Evolutionary conservation across 2,888 invertebrate species (phyloP), one percentile per base, ranked within the genome.

Genomic region (Leptinotarsa haldemani): DNA sequence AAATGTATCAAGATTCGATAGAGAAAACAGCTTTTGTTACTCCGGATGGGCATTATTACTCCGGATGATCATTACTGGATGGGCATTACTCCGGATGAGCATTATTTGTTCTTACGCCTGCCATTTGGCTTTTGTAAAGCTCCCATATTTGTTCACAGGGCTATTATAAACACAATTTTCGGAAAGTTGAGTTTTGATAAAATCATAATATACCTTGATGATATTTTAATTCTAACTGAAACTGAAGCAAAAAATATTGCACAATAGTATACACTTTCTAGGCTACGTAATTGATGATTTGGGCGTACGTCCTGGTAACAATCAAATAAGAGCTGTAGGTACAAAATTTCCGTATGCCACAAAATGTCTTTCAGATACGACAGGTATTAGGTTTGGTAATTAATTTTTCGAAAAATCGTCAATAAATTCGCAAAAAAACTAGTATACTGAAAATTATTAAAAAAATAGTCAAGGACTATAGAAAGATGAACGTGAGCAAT

Each of bases 21-120:
- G 69, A 74, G 5, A 83, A 83, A 61, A 86, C 84, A 0, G 85
- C 82, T 0, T 83, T 84, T 66, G 75, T 80, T 7, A 85, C 83
- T 3, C 83, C 82, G 0, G 84, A 84, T 30, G 84, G 84, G 4
- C 2, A 25, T 25, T 25, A 25, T 0, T 2, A 25, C 83, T 3
- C 83, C 82, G 0, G 84, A 84, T 30, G 84, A 84, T 4, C 2
- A 25, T 25, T 25, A 25, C 3, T 2, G n/a, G n/a, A n/a, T n/a
- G n/a, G n/a, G n/a, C n/a, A 25, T 80, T 7, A 85, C 83, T 3
- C 83, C 82, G 0, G 84, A 84, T 30, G 84, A 84, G 4, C 2
- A 25, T 25, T 25, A 25, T 0, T 2, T 4, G 78, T 84, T 81
- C 66, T 61, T 79, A 4, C 70, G 80, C 2, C 81, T 67, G 20